Base-by-base conservation (phyloP, 2,113 vertebrate genomes). In the Romanogobio albipinnatus region DNA sequence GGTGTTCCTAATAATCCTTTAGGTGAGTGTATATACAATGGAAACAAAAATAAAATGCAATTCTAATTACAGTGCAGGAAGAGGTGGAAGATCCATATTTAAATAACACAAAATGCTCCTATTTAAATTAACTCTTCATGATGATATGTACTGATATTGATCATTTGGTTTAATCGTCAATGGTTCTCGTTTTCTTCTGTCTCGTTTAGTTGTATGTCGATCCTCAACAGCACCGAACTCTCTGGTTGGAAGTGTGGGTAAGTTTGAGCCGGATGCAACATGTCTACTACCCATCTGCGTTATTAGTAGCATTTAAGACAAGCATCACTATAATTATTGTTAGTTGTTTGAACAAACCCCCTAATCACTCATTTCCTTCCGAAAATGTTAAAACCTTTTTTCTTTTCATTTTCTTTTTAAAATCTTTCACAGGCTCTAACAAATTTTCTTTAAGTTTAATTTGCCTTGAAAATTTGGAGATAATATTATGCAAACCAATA, bases 161-260 rank as follows among this genome's bases (percentile, higher is more conserved):
- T 56, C 4, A 19, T 26, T 9, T 9, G 13, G 2, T 49, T 49
- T 74, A 0, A 49, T 24, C 17, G 15, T 15, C 19, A 14, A 5
- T 45, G 7, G n/a, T 5, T 68, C 2, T 51, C 73, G 26, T 79
- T 13, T 78, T 49, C 26, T 58, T 33, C 66, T 75, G 51, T 76
- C 79, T 4, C 3, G 90, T 89, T 86, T 81, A 95, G 95, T 73
- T 95, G 94, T 78, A 80, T 94, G 87, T 85, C 90, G 56, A 93
- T 95, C 90, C 88, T 95, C 45, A 90, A 91, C 84, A 90, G 53
- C 51, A 91, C 92, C 43, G 85, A 91, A 4, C 59, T 95, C 87
- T 90, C 80, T n/a, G 93, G 88, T 77, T 95, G 94, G 94, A 92
- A 92, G 22, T 94, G 92, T 82, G 94, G 95, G 94, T 95, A 92